phyloP scores from a whole-genome alignment of 2,888 invertebrate genomes.

The Apamea monoglypha region DNA sequence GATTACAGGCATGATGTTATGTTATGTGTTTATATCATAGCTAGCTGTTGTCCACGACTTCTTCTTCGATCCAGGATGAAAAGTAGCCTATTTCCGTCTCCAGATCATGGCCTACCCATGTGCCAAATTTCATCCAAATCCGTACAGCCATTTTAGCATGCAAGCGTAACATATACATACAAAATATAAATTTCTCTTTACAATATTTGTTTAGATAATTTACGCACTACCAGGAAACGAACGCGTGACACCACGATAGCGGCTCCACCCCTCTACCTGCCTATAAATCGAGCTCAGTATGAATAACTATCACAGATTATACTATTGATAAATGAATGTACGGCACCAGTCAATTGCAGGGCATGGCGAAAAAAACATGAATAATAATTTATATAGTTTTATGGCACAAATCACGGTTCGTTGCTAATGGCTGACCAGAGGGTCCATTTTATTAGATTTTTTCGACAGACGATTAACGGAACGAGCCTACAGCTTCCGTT shows the following conservation, averaged over 20 bases:
- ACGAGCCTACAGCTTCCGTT: conserved; percentile 87
- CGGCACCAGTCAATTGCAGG: conserved; percentile 81
- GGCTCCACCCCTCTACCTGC: conserved; percentile 73
- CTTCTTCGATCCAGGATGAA: neutral
- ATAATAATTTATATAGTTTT: conserved; percentile 84
- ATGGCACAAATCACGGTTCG: conserved; percentile 82
- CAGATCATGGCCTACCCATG: neutral
- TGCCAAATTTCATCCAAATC: neutral
- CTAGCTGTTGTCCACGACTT: neutral
- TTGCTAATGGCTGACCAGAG: conserved; percentile 82
- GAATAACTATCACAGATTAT: conserved; percentile 88
- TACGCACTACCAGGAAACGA: conserved; percentile 28
- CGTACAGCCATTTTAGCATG: neutral
- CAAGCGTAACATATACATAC: neutral
- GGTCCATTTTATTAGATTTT: conserved; percentile 81
- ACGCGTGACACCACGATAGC: conserved; percentile 51
- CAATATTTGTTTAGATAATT: neutral
- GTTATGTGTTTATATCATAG: too few relatives aligned
- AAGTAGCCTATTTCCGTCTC: neutral
- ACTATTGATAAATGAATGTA: conserved; percentile 86
- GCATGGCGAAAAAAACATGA: conserved; percentile 81
- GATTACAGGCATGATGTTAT: neutral
- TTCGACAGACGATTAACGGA: conserved; percentile 85
- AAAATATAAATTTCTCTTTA: neutral
- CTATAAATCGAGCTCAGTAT: conserved; percentile 83